Percentiles rank a stretch among this genome's conserved stretches.
Evolutionary conservation across 2,888 invertebrate species (phyloP).

Genomic region (Marronus borbonicus): DNA sequence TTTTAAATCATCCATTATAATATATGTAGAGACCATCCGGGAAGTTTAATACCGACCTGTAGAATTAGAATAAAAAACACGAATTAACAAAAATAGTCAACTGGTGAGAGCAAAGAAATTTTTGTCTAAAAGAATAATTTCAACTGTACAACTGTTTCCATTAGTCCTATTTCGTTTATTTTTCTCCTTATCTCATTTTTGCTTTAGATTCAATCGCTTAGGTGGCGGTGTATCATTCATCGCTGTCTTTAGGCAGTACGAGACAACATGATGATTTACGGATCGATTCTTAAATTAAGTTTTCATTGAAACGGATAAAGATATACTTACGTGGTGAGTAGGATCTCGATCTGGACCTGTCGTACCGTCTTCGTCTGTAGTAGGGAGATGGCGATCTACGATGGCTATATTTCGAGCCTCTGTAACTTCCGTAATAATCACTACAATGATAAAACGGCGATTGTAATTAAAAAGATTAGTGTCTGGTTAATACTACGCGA

Average conservation of each 20-base stretch:
- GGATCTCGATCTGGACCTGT: conserved; percentile 82
- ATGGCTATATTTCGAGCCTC: conserved; percentile 74
- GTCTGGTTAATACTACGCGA: neutral
- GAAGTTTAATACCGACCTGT: conserved; percentile 64
- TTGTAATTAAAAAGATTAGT: neutral
- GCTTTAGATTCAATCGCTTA: neutral
- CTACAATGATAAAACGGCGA: conserved; percentile 63
- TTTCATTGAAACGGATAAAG: neutral
- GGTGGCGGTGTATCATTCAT: neutral
- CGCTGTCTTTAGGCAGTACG: conserved; percentile 25
- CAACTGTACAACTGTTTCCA: neutral
- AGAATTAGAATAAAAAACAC: conserved; percentile 65
- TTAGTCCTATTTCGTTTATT: neutral
- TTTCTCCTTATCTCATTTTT: neutral
- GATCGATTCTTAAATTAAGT: neutral
- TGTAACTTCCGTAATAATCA: conserved; percentile 71
- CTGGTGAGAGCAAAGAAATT: conserved; percentile 12
- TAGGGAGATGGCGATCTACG: conserved; percentile 83
- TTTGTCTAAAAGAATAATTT: conserved; percentile 38
- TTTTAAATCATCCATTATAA: conserved; percentile 53
- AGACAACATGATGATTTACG: conserved; percentile 18
- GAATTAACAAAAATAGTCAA: conserved; percentile 58
- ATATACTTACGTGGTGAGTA: conserved; percentile 86
- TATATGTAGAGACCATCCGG: conserved; percentile 57
- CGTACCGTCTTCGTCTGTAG: conserved; percentile 80